Conservation (phyloP, 1,140 invertebrate genomes). For the Drosophila teissieri region DNA sequence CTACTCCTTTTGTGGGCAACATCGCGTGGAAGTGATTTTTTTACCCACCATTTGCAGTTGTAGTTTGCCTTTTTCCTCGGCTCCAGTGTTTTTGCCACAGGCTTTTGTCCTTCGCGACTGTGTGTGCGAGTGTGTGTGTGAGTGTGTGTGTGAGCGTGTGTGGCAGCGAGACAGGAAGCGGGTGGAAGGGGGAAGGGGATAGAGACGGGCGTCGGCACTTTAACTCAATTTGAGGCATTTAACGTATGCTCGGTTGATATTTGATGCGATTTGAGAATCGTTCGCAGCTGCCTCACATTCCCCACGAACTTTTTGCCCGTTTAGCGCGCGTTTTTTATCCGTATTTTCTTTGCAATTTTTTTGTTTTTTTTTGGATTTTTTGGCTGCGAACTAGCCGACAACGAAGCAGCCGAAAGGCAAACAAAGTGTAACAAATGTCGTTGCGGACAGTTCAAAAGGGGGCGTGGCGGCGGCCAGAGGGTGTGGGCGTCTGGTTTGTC, state of each 20-base stretch:
- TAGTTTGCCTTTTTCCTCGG: conserved; percentile 30
- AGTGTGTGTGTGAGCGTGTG: neutral
- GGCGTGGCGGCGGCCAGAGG: neutral
- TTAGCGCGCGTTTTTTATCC: conserved; percentile 13
- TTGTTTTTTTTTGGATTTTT: neutral
- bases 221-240: conserved; percentile 84
- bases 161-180: neutral
- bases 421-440: conserved; percentile 82
- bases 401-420: conserved; percentile 66
- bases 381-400: neutral
- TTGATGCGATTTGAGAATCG: conserved; percentile 81
- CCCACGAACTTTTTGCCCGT: conserved; percentile 4
- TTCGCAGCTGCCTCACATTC: conserved; percentile 6
- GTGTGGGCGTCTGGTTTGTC: neutral
- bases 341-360: neutral
- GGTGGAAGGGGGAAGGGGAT: conserved; percentile 5
- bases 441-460: conserved; percentile 37
- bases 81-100: conserved; percentile 43
- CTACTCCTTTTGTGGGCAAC: neutral
- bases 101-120: conserved; percentile 55
- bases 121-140: neutral
- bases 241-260: conserved; percentile 84
- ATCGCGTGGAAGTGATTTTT: conserved; percentile 35
- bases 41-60: conserved; percentile 27
- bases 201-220: conserved; percentile 70